Conservation (phyloP, 2,113 vertebrate genomes). For the Elgaria multicarinata region DNA sequence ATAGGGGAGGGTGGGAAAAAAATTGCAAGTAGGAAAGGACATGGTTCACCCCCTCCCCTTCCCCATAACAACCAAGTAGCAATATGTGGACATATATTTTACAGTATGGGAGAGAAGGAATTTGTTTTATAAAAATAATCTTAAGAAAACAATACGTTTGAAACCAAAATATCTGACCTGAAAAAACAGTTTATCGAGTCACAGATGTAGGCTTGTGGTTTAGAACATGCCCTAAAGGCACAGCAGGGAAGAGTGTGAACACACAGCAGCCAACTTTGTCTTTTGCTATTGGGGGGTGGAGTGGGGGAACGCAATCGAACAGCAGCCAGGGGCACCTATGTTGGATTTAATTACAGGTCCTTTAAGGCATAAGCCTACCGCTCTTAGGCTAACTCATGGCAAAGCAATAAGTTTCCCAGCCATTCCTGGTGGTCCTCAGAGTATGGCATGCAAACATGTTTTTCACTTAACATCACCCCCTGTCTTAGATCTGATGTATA, state of each 20-base stretch:
- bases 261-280: conserved; percentile 40
- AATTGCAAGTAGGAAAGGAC: neutral
- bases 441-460: neutral
- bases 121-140: neutral
- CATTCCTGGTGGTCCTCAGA: neutral
- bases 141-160: conserved; percentile 11
- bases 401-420: neutral
- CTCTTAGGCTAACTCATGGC: neutral
- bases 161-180: neutral
- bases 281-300: neutral
- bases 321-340: neutral
- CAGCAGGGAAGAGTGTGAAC: neutral
- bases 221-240: neutral
- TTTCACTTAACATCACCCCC: neutral
- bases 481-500: neutral
- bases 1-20: neutral
- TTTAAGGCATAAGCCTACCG: neutral
- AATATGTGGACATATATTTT: neutral
- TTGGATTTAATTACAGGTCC: neutral
- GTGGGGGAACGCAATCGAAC: neutral
- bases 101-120: neutral
- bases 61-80: neutral
- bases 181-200: conserved; percentile 56
- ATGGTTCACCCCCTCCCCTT: neutral
- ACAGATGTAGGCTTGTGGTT: conserved; percentile 8